Percentiles rank a stretch among this genome's conserved stretches.
These are phyloP conservation scores for Pseudococcus longispinus DNA, from an alignment of 2,888 invertebrate species.

Conservation along the genomic window DNA sequence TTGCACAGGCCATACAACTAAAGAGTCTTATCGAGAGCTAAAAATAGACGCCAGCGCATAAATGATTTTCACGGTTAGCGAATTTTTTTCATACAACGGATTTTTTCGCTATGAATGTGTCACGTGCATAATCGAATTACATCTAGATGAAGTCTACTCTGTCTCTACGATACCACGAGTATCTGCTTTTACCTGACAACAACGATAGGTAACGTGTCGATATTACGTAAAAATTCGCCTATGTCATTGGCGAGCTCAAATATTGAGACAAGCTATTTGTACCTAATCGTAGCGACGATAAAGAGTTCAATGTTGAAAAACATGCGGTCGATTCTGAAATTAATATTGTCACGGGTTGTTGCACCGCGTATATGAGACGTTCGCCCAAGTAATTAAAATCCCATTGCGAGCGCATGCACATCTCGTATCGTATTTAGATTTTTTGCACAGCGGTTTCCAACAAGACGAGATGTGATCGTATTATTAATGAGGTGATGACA, in stretches of 20 bases:
- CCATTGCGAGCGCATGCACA: neutral
- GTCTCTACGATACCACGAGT: neutral
- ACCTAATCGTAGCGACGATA: neutral
- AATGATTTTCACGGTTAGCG: slow-evolving; percentile 43
- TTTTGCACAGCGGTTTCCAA: neutral
- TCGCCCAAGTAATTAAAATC: slow-evolving; percentile 20
- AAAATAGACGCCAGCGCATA: slow-evolving; percentile 46
- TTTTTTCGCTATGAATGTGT: slow-evolving; percentile 16
- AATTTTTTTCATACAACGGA: slow-evolving; percentile 14
- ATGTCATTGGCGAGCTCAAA: slow-evolving; percentile 40
- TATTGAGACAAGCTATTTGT: slow-evolving; percentile 33
- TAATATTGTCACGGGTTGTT: slow-evolving; percentile 28
- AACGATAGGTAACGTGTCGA: neutral
- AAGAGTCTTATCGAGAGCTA: neutral
- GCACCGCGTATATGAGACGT: neutral
- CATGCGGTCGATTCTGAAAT: slow-evolving; percentile 31
- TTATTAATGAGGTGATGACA: neutral
- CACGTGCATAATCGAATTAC: slow-evolving; percentile 34
- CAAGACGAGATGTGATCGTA: neutral
- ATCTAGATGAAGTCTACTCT: neutral
- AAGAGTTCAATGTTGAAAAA: slow-evolving; percentile 38
- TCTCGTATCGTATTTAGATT: neutral
- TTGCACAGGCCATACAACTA: slow-evolving; percentile 34
- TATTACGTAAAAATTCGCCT: slow-evolving; percentile 40
- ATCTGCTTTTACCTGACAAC: neutral